Evolutionary conservation across 2,888 invertebrate genomes (phyloP).

Genomic region (Bombylius major): DNA sequence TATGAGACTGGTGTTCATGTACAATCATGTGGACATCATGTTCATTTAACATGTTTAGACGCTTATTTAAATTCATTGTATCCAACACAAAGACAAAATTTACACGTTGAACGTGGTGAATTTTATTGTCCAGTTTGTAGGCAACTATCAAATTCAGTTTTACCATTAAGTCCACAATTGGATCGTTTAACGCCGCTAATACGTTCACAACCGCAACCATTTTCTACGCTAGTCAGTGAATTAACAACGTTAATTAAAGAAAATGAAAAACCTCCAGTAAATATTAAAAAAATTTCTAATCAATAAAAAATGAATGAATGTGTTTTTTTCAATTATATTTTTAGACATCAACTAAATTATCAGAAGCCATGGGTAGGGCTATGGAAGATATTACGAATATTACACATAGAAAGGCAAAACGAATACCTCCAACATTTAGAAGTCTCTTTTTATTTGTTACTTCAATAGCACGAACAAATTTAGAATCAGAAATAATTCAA

Average conservation of each 20-base stretch:
- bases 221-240: constrained; percentile 34
- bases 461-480: constrained; percentile 79
- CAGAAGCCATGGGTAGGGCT: constrained; percentile 79
- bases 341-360: constrained; percentile 56
- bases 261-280: constrained; percentile 52
- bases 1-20: constrained; percentile 89
- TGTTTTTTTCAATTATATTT: neutral
- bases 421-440: constrained; percentile 51
- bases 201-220: constrained; percentile 40
- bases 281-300: constrained; percentile 16
- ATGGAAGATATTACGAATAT: constrained; percentile 91
- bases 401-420: constrained; percentile 67
- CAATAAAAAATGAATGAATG: neutral
- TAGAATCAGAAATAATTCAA: constrained; percentile 85
- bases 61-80: constrained; percentile 79
- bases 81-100: constrained; percentile 61
- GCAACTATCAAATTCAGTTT: constrained; percentile 78
- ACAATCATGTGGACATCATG: constrained; percentile 92
- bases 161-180: constrained; percentile 66
- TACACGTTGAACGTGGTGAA: constrained; percentile 68
- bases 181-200: constrained; percentile 53
- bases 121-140: constrained; percentile 92
- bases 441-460: constrained; percentile 79
- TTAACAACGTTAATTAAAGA: constrained; percentile 51
- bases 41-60: constrained; percentile 88